These are phyloP conservation scores for Leptopilina myrica DNA, from an alignment of 2,888 invertebrate genomes.

Conservation along the genomic window DNA sequence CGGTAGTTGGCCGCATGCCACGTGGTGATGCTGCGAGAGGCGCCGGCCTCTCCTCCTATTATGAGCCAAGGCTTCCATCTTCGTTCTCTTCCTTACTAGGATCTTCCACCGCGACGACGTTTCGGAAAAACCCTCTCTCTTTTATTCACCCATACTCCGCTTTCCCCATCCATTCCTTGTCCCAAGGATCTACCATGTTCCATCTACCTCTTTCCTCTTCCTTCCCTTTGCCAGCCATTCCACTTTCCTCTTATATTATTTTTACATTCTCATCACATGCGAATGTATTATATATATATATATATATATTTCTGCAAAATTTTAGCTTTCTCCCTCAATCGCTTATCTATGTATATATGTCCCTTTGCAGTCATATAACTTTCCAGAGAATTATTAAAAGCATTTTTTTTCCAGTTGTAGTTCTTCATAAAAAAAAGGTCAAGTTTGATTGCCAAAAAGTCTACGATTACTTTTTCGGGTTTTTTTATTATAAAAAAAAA, in stretches of 20 bases:
- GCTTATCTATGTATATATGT: background rate
- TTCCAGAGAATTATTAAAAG: background rate
- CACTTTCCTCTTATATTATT: slow-evolving; percentile 38
- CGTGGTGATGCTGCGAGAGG: slow-evolving; percentile 75
- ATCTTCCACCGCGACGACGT: slow-evolving; percentile 59
- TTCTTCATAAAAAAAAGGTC: background rate
- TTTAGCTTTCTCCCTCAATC: background rate
- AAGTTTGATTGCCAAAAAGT: no score
- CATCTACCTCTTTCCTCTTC: slow-evolving; percentile 46
- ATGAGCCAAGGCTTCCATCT: slow-evolving; percentile 76
- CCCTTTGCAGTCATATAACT: slow-evolving; percentile 1
- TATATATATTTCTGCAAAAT: slow-evolving; percentile 11
- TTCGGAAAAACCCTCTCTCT: slow-evolving; percentile 61
- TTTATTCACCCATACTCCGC: slow-evolving; percentile 48
- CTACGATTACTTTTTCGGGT: no score
- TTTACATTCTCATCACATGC: slow-evolving; percentile 20
- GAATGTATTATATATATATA: background rate
- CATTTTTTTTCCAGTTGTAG: background rate
- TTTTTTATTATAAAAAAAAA: no score
- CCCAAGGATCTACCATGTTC: slow-evolving; percentile 18
- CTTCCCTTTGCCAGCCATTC: slow-evolving; percentile 29
- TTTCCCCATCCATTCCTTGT: slow-evolving; percentile 41
- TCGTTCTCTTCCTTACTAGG: slow-evolving; percentile 64
- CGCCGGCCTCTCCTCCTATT: slow-evolving; percentile 75
- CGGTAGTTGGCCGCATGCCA: slow-evolving; percentile 77